Base-by-base conservation (phyloP, 2,888 invertebrate genomes). In the Dione vanillae region DNA sequence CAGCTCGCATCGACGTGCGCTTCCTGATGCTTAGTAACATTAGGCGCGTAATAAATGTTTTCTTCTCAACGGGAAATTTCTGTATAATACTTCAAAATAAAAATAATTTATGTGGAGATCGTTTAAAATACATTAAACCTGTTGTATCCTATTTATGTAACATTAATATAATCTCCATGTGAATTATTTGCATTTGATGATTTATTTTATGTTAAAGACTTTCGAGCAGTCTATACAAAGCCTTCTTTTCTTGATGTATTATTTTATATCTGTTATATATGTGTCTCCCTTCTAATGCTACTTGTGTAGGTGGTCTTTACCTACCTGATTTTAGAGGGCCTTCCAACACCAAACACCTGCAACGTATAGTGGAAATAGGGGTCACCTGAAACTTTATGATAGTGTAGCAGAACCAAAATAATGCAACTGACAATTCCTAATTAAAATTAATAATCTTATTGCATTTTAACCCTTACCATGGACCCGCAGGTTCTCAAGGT, bases 401-500 rank as follows among this genome's bases (percentile, higher is more conserved):
- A 85, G 79, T 77, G 85, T 86, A 86, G 88, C 80, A 76, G 82
- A 84, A 81, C 85, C 85, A 79, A 82, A 80, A 81, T 77, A 79
- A 80, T 76, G 82, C 83, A 78, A 83, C 83, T 80, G 83, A 82
- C 84, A 78, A 83, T 88, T 87, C 91, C 93, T 92, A 84, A 91
- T 85, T 82, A 84, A 90, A 86, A 92, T 90, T 91, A 91, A 92
- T 91, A 79, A 88, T 90, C 78, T 88, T 85, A 87, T 92, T 92
- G 90, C 92, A 91, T 93, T 93, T 91, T 86, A 91, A 85, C 91
- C 89, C 86, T 89, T 83, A 92, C 91, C 91, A 87, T 78, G 94
- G 94, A 94, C 90, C 92, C 82, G 91, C 93, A 94, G 94, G 94
- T 94, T 93, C 94, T 94, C 90, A 94, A 94, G 94, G 94, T 94